Evolutionary conservation across 2,113 vertebrate genomes (phyloP).

Genomic region (Psittacula cyanocephala): DNA sequence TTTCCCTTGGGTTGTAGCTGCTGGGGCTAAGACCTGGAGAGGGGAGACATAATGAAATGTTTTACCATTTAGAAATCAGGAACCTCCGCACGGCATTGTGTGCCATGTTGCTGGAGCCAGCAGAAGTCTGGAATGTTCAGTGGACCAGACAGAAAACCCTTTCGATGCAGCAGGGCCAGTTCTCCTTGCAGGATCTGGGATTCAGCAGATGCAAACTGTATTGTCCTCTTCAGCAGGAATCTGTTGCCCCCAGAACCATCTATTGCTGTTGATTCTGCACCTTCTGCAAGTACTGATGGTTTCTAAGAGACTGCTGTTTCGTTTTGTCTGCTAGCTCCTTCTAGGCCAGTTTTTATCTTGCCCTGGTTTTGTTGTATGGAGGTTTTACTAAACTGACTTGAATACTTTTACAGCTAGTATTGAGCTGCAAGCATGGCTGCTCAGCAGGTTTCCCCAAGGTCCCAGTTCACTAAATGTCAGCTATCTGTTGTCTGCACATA

Average conservation of each 20-base stretch:
- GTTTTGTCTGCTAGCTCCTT: background rate
- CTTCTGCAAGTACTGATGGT: background rate
- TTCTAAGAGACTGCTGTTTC: background rate
- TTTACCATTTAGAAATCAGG: background rate
- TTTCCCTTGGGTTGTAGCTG: slow-evolving; percentile 30
- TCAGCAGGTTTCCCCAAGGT: background rate
- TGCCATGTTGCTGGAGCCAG: background rate
- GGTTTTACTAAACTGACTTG: background rate
- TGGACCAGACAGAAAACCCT: background rate
- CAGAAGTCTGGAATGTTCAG: background rate
- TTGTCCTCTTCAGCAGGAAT: background rate
- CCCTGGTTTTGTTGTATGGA: background rate
- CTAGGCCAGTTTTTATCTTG: background rate
- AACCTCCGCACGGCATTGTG: background rate
- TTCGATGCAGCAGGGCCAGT: background rate
- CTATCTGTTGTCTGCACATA: background rate
- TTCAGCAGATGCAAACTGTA: background rate
- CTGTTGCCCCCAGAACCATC: background rate
- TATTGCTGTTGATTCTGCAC: background rate
- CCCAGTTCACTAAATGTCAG: background rate
- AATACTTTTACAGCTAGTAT: background rate
- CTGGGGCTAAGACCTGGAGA: slow-evolving; percentile 36
- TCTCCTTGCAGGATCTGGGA: background rate
- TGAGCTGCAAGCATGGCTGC: background rate
- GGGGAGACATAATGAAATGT: background rate